Evolutionary conservation across 2,888 invertebrate species (phyloP).

Genomic region (Tetranychus truncatus): DNA sequence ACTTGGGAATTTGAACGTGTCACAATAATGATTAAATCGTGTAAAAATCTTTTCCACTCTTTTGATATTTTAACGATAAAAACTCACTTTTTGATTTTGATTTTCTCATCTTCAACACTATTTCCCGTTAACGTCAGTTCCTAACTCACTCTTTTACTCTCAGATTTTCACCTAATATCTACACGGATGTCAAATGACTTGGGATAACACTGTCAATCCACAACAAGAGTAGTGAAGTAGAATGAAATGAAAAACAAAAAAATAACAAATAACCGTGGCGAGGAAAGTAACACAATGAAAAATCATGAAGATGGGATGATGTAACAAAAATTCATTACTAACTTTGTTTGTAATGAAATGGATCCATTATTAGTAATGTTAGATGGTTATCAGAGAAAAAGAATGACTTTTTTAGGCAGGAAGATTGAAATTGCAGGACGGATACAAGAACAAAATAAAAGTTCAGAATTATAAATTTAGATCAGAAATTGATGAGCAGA

Average conservation of each 20-base stretch:
- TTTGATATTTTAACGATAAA: background rate
- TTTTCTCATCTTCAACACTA: background rate
- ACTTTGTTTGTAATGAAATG: background rate
- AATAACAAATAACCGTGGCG: background rate
- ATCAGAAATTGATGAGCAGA: background rate
- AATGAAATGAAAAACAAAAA: too few species aligned
- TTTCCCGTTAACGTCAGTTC: background rate
- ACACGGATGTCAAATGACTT: too few species aligned
- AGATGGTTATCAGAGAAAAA: background rate
- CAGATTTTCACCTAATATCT: background rate
- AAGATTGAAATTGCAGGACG: background rate
- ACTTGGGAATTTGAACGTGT: background rate
- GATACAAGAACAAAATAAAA: background rate
- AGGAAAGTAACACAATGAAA: background rate
- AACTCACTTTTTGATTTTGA: background rate
- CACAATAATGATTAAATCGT: background rate
- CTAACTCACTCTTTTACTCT: background rate
- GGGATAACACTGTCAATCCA: too few species aligned
- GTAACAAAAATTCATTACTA: background rate
- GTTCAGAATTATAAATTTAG: background rate
- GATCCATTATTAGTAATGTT: background rate
- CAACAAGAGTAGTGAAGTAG: too few species aligned
- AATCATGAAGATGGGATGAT: background rate
- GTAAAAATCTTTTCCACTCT: background rate
- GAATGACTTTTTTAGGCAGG: background rate